A percentile compares a stretch with the other conserved stretches of the same genome.
Evolutionary conservation across 2,113 vertebrate genomes (phyloP).

Genomic region (Tachysurus vachellii): DNA sequence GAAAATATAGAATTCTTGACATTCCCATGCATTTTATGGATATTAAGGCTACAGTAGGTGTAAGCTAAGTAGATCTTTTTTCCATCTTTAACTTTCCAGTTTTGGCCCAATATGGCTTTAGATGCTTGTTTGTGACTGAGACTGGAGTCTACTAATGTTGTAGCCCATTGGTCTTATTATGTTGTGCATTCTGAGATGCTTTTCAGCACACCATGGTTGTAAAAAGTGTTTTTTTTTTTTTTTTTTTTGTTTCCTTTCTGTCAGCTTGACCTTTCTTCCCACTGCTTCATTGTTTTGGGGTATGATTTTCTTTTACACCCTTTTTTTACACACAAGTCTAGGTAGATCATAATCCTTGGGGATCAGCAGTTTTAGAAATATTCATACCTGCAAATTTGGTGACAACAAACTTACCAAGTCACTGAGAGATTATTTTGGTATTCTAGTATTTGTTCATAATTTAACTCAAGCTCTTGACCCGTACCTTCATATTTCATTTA

Average conservation of each 20-base stretch:
- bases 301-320: background rate
- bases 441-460: too few relatives aligned
- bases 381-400: too few relatives aligned
- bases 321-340: background rate
- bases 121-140: background rate
- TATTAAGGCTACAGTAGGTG: background rate
- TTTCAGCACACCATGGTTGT: background rate
- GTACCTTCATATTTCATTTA: background rate
- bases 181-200: background rate
- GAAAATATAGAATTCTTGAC: background rate
- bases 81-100: background rate
- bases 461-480: background rate
- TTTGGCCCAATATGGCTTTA: background rate
- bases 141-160: too few relatives aligned
- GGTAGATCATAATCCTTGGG: background rate
- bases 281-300: background rate
- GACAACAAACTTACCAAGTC: too few relatives aligned
- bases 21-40: background rate
- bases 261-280: background rate
- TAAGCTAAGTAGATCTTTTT: background rate
- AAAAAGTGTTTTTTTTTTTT: background rate
- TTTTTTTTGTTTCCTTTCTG: background rate
- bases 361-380: background rate
- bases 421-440: too few relatives aligned
- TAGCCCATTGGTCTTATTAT: too few relatives aligned